phyloP scores from a whole-genome alignment of 2,888 invertebrate genomes.

The Meiosimyza decipiens region DNA sequence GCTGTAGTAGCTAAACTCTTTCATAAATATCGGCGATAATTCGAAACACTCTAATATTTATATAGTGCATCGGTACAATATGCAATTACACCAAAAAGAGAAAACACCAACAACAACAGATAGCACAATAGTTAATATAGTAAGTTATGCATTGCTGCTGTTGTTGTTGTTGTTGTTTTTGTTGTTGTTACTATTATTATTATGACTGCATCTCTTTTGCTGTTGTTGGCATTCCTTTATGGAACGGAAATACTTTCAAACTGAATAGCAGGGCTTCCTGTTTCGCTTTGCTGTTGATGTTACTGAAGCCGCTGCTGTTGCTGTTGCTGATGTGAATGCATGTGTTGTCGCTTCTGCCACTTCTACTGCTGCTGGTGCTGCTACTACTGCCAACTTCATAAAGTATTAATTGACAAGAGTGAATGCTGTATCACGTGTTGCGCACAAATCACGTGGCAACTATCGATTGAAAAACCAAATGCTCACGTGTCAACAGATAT shows the following conservation, averaged over 20 bases:
- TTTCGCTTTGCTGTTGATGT: background rate
- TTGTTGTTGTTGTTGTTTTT: constrained; percentile 21
- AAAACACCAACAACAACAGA: constrained; percentile 1
- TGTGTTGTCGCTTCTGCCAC: constrained; percentile 15
- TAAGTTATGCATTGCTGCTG: constrained; percentile 11
- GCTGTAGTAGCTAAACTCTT: too few species aligned
- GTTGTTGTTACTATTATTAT: constrained; percentile 18
- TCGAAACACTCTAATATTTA: too few species aligned
- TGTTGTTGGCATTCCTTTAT: background rate
- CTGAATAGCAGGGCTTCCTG: constrained; percentile 19
- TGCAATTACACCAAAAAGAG: background rate
- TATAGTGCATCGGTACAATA: too few species aligned
- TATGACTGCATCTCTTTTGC: background rate
- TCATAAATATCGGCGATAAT: too few species aligned
- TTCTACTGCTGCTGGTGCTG: constrained; percentile 20
- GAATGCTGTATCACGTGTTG: constrained; percentile 38
- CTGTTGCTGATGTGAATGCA: background rate
- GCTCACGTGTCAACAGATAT: constrained; percentile 38
- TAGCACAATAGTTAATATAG: background rate
- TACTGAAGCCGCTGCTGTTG: background rate
- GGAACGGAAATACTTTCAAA: constrained; percentile 17
- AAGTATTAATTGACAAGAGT: constrained; percentile 37
- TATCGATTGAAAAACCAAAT: constrained; percentile 35
- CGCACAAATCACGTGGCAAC: constrained; percentile 41
- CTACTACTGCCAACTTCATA: constrained; percentile 35